Conservation (phyloP, 2,113 vertebrate genomes). For the Crotalus tigris region DNA sequence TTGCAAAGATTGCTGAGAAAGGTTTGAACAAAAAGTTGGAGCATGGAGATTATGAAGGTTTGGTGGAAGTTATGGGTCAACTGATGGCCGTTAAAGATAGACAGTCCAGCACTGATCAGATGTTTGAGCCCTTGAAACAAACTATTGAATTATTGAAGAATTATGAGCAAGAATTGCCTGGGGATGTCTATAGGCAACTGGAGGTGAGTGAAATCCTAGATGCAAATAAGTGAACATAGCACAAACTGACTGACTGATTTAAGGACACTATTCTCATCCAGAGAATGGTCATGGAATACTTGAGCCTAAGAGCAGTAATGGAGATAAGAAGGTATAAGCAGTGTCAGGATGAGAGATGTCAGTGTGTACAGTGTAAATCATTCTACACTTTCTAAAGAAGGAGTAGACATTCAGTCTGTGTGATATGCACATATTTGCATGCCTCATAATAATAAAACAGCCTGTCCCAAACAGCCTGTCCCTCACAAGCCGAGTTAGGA, state of each 20-base stretch:
- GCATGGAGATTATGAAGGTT: slow-evolving; percentile 77
- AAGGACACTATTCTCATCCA: slow-evolving; percentile 18
- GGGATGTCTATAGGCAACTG: slow-evolving; percentile 81
- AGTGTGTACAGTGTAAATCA: neutral
- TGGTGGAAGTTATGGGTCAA: slow-evolving; percentile 86
- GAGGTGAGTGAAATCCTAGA: slow-evolving; percentile 71
- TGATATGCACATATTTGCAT: neutral
- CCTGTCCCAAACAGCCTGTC: neutral
- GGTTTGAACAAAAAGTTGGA: slow-evolving; percentile 79
- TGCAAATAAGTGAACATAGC: neutral
- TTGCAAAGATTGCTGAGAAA: slow-evolving; percentile 68
- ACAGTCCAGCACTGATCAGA: slow-evolving; percentile 77
- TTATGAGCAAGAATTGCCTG: slow-evolving; percentile 86
- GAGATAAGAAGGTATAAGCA: neutral
- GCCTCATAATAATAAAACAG: neutral
- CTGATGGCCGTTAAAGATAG: slow-evolving; percentile 88
- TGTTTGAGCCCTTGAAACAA: slow-evolving; percentile 91
- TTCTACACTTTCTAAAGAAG: neutral
- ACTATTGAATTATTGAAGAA: slow-evolving; percentile 84
- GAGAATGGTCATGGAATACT: neutral
- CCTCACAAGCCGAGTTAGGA: neutral
- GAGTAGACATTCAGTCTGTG: neutral
- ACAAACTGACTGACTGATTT: neutral
- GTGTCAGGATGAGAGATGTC: neutral
- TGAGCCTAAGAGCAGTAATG: neutral